These are phyloP conservation scores for Apamea crenata DNA, from an alignment of 2,888 invertebrate genomes.

Conservation along the genomic window DNA sequence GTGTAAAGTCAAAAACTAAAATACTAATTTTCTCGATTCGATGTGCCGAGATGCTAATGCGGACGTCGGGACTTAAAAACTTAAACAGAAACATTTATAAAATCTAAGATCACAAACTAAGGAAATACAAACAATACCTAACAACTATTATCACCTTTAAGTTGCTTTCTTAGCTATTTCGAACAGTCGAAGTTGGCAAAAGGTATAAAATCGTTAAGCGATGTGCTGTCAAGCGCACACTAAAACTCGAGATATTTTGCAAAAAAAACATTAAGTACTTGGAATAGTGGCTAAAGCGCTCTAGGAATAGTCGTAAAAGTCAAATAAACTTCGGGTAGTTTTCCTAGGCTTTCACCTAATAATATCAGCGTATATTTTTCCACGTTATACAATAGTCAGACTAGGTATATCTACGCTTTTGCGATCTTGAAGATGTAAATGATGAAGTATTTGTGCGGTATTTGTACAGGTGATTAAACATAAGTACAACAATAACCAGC, in stretches of 20 bases:
- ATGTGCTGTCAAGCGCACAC: slow-evolving; percentile 46
- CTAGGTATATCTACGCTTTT: background rate
- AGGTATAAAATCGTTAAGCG: slow-evolving; percentile 35
- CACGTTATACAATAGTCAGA: background rate
- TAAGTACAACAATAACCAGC: background rate
- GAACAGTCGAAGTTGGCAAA: slow-evolving; percentile 8
- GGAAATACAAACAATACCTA: slow-evolving; percentile 1
- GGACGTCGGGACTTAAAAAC: background rate
- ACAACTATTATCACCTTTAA: background rate
- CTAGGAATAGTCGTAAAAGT: slow-evolving; percentile 7
- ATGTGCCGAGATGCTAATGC: background rate
- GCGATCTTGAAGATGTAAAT: slow-evolving; percentile 8
- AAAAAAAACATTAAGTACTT: slow-evolving; percentile 12
- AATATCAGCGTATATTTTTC: background rate
- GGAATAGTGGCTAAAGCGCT: slow-evolving; percentile 25
- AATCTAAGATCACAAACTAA: slow-evolving; percentile 1
- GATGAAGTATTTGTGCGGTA: background rate
- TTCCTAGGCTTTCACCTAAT: background rate
- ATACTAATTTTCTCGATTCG: no score
- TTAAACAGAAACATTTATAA: background rate
- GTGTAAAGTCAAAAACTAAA: no score
- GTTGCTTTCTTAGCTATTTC: slow-evolving; percentile 9
- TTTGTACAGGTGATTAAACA: slow-evolving; percentile 9
- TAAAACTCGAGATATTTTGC: slow-evolving; percentile 18
- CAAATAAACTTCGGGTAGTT: slow-evolving; percentile 11